These are phyloP conservation scores for Parotocinclus haroldoi DNA, from an alignment of 2,797 vertebrate genomes.

Conservation along the genomic window DNA sequence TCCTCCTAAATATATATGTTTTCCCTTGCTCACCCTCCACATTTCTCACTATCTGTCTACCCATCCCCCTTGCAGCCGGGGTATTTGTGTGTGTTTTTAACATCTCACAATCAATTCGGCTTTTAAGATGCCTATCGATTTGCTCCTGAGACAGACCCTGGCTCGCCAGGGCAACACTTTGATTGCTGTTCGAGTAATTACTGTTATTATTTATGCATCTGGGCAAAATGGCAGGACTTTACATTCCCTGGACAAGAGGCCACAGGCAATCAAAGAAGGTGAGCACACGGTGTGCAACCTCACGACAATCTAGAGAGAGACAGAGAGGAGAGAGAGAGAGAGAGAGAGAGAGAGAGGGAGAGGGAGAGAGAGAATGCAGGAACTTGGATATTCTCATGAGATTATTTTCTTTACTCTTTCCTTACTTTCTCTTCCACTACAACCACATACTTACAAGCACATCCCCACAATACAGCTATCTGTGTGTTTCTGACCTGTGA, in stretches of 20 bases:
- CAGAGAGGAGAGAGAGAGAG: constrained; percentile 14
- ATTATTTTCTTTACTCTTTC: constrained; percentile 7
- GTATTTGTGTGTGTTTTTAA: constrained; percentile 73
- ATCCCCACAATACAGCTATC: background rate
- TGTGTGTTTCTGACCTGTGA: constrained; percentile 77
- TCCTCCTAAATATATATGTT: constrained; percentile 63
- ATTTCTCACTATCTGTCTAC: constrained; percentile 46
- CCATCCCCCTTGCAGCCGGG: constrained; percentile 50
- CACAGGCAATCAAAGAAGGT: constrained; percentile 80
- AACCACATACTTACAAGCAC: too few species aligned
- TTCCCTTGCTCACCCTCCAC: constrained; percentile 63
- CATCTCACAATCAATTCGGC: constrained; percentile 82
- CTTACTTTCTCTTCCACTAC: too few species aligned
- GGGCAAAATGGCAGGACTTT: constrained; percentile 83
- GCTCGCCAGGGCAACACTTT: constrained; percentile 77
- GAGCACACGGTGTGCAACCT: constrained; percentile 69
- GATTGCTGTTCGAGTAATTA: constrained; percentile 84
- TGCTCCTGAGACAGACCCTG: constrained; percentile 78
- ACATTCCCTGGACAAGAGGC: constrained; percentile 82
- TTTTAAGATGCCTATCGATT: constrained; percentile 86
- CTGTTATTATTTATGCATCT: constrained; percentile 88
- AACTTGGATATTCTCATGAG: background rate
- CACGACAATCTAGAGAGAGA: constrained; percentile 19
- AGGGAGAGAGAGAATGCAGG: constrained; percentile 7
- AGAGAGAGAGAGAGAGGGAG: constrained; percentile 14